Evolutionary conservation across 2,113 vertebrate genomes (phyloP), one percentile per base, ranked within the genome.

Genomic region (Rhinoderma darwinii): DNA sequence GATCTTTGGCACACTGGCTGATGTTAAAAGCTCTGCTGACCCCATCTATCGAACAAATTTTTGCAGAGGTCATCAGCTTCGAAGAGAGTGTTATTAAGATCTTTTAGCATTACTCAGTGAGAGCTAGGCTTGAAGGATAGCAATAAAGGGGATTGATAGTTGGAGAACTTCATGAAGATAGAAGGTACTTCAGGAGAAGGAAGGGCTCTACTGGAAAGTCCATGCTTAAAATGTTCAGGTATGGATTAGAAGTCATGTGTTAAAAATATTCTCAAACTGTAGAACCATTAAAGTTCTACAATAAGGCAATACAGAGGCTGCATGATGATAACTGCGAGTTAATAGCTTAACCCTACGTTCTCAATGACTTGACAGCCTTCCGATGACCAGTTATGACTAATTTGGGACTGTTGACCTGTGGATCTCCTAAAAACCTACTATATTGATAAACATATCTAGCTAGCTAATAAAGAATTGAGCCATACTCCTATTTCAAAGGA

Each of bases 361-460:
- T 39, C 77, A 80, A 80, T 80, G 77, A 80, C 77, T 79, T 78
- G 30, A 51, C 30, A 79, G 20, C 73, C 5, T 80, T 80, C 35
- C 17, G 2, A 56, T 79, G 47, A 51, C 30, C 76, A 59, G 8
- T 47, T 17, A 17, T 41, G 39, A 10, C 17, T 44, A 4, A n/a
- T 17, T 44, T 27, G 12, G 22, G 22, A n/a, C 25, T 39, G 12
- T 75, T 75, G 41, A 17, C 14, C n/a, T 75, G 32, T 75, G 41
- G 12, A 27, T 43, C 73, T 27, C 41, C 15, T 14, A 18, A 75
- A 47, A 75, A 44, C 70, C 70, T n/a, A 5, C 18, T 41, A 43
- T 12, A 41, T 39, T 37, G 41, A 39, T 72, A 32, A 41, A 11
- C 22, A 27, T 44, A 47, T 22, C 35, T 72, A 63, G 6, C 6